Evolutionary conservation across 2,113 vertebrate species (phyloP).

Genomic region (Mormoops blainvillei): DNA sequence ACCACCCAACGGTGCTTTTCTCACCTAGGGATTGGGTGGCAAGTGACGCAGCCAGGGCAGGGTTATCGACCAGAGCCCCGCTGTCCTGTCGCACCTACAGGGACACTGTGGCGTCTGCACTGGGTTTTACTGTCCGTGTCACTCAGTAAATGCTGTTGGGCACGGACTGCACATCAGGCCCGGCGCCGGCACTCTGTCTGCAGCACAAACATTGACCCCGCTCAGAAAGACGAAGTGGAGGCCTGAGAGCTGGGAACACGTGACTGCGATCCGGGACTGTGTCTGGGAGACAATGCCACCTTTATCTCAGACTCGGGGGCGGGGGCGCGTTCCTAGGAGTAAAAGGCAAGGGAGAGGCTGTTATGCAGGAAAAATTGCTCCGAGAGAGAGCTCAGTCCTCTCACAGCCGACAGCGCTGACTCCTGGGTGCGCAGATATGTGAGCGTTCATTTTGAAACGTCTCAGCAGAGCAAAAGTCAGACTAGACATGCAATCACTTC

Average conservation of each 20-base stretch:
- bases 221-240: not conserved
- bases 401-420: not conserved
- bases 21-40: not conserved
- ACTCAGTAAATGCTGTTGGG: not conserved
- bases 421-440: too few species aligned
- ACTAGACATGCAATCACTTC: accelerated
- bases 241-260: not conserved
- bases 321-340: not conserved
- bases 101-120: not conserved
- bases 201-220: accelerated
- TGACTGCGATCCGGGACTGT: accelerated
- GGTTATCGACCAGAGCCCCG: too few species aligned
- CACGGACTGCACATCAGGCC: not conserved
- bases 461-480: not conserved
- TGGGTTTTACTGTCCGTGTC: too few species aligned
- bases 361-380: not conserved
- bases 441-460: not conserved
- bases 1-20: not conserved
- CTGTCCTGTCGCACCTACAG: not conserved
- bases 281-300: not conserved
- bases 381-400: not conserved
- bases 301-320: not conserved
- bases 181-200: not conserved
- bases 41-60: not conserved
- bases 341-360: not conserved